A percentile compares a stretch with the other conserved stretches of the same genome.
Conservation (phyloP, 1,140 invertebrate species). For the Acromyrmex echinatior region DNA sequence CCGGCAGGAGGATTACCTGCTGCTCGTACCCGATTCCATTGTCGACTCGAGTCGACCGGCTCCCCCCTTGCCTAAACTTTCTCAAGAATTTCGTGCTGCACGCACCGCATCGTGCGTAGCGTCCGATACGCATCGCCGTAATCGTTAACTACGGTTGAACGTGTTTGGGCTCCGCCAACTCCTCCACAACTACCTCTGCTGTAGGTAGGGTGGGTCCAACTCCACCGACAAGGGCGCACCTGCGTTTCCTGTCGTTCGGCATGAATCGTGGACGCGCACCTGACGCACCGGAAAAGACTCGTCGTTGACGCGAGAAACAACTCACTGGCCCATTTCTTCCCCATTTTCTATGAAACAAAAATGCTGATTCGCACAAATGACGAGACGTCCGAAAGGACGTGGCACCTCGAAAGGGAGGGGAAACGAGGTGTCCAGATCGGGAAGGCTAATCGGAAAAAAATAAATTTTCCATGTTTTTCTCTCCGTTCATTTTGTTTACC, state of each 20-base stretch:
- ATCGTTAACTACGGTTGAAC: not conserved
- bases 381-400: not conserved
- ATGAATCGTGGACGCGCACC: constrained; percentile 65
- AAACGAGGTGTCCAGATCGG: not conserved
- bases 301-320: constrained; percentile 1
- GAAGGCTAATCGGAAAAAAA: not conserved
- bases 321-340: not conserved
- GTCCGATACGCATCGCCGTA: constrained; percentile 41
- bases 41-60: not conserved
- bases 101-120: not conserved
- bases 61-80: constrained; percentile 4
- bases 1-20: constrained; percentile 49
- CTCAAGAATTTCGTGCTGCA: constrained; percentile 39
- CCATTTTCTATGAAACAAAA: not conserved
- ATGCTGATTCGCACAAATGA: not conserved
- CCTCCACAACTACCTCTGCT: not conserved
- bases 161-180: constrained; percentile 7
- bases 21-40: constrained; percentile 44
- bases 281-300: constrained; percentile 70
- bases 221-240: constrained; percentile 69
- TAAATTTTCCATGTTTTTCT: not conserved
- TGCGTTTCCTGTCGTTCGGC: constrained; percentile 76
- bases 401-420: not conserved
- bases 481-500: constrained; percentile 18
- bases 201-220: constrained; percentile 59